Evolutionary conservation across 2,797 vertebrate species (phyloP).

Genomic region (Bovichtus variegatus): DNA sequence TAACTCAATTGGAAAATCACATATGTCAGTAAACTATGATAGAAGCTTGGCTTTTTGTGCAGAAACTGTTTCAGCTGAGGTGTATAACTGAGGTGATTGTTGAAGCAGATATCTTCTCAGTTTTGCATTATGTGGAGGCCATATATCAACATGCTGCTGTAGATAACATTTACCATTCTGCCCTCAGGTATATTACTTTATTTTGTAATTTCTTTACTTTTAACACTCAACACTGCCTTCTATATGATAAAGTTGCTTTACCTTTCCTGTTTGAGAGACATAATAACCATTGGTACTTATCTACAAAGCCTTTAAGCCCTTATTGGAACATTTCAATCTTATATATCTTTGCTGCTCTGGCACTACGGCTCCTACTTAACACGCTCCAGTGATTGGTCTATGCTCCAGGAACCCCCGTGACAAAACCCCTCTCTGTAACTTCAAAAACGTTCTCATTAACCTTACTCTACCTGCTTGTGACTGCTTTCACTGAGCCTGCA

Average conservation of each 20-base stretch:
- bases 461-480: neutral
- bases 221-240: neutral
- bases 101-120: neutral
- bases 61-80: neutral
- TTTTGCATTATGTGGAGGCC: neutral
- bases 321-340: neutral
- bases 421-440: constrained; percentile 1
- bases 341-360: neutral
- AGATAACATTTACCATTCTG: constrained; percentile 1
- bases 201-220: neutral
- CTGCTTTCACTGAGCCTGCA: neutral
- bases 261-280: neutral
- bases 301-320: neutral
- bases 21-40: neutral
- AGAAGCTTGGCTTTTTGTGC: neutral
- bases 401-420: neutral
- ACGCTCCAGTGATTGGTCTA: neutral
- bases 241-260: neutral
- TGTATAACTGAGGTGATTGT: neutral
- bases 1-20: neutral
- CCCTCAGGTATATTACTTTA: neutral
- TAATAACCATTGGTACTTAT: neutral
- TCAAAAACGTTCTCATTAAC: neutral
- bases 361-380: neutral
- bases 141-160: neutral